These are phyloP conservation scores for Chironomus striatipennis DNA, from an alignment of 1,140 invertebrate species.

Conservation along the genomic window DNA sequence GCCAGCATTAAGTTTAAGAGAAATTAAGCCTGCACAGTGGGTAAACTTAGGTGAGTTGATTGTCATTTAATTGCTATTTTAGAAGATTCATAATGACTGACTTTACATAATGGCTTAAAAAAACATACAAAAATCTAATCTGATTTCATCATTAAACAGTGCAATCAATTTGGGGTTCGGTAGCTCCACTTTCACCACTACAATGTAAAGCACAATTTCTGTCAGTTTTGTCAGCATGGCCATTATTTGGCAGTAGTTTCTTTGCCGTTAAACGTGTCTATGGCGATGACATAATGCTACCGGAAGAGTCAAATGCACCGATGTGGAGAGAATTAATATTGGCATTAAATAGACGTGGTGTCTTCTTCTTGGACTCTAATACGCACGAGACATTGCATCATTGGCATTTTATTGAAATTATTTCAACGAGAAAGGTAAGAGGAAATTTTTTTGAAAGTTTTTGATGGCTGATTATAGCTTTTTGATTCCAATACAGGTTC, in stretches of 20 bases:
- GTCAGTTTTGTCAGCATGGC: conserved; percentile 82
- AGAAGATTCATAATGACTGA: background rate
- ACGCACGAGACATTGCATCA: conserved; percentile 87
- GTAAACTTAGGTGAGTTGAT: conserved; percentile 39
- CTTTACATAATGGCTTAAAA: too few species aligned
- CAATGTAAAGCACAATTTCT: conserved; percentile 46
- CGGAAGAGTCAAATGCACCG: conserved; percentile 41
- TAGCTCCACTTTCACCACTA: conserved; percentile 41
- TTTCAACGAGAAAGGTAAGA: conserved; percentile 86
- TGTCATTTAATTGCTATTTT: background rate
- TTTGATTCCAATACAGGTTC: conserved; percentile 41
- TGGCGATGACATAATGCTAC: conserved; percentile 41
- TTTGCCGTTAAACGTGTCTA: conserved; percentile 84
- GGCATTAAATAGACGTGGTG: conserved; percentile 85
- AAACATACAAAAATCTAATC: background rate
- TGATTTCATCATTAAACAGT: conserved; percentile 53
- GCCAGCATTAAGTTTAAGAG: conserved; percentile 71
- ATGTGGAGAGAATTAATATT: conserved; percentile 82
- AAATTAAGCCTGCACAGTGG: conserved; percentile 82
- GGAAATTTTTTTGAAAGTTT: background rate
- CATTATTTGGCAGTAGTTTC: conserved; percentile 95
- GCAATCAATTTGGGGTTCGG: conserved; percentile 67
- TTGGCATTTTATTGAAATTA: conserved; percentile 90
- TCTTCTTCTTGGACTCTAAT: conserved; percentile 85
- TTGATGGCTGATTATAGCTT: background rate